Percentiles rank a stretch among this genome's conserved stretches.
These are phyloP conservation scores for Lepilemur septentrionalis DNA, from an alignment of 2,797 vertebrate species.

Conservation along the genomic window DNA sequence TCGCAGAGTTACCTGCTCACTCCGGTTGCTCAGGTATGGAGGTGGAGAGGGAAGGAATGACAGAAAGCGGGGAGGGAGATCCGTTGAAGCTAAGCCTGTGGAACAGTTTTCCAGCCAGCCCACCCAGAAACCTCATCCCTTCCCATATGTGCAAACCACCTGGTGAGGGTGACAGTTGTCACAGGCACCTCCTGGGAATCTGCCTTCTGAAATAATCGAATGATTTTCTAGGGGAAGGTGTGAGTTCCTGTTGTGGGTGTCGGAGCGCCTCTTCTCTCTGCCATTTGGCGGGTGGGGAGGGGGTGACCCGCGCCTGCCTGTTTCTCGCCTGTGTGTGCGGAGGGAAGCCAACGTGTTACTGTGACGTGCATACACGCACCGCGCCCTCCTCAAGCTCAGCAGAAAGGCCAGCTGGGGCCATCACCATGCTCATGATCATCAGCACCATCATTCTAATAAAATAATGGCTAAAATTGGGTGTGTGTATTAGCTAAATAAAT, in stretches of 20 bases:
- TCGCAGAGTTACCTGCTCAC: background rate
- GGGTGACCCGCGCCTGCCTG: background rate
- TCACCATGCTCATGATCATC: accelerated
- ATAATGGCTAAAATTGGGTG: background rate
- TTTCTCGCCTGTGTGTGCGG: accelerated
- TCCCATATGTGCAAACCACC: background rate
- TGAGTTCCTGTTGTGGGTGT: too few relatives aligned
- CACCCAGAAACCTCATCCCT: background rate
- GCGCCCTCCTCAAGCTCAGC: accelerated
- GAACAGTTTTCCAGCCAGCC: background rate
- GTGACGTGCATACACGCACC: accelerated
- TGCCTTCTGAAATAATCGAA: background rate
- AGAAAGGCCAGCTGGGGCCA: accelerated
- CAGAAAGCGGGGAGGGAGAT: background rate
- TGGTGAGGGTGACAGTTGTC: background rate
- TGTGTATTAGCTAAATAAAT: too few relatives aligned
- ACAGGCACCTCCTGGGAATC: background rate
- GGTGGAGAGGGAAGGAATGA: too few relatives aligned
- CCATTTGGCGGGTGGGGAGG: background rate
- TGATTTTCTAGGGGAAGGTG: background rate
- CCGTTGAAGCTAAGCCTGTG: background rate
- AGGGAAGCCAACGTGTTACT: accelerated
- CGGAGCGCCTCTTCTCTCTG: background rate
- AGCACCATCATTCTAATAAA: background rate
- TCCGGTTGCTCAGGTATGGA: accelerated